Evolutionary conservation across 2,797 vertebrate species (phyloP), one percentile per base, ranked within the genome.

Genomic region (Alcedo atthis): DNA sequence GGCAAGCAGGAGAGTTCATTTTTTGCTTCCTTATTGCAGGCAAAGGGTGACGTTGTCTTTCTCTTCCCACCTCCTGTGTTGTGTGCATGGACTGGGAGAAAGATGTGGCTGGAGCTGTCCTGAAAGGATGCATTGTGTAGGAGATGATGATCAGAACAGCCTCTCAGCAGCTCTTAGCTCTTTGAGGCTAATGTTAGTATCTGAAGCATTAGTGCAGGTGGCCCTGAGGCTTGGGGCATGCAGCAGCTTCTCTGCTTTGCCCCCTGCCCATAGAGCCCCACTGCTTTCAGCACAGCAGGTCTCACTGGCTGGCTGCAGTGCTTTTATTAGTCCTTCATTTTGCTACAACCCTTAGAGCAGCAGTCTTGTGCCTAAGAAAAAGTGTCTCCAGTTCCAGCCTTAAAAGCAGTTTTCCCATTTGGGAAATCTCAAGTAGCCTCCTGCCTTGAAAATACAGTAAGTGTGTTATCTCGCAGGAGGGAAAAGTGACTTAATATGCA

Each of bases 381-480:
- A 58, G 9, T 9, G 17, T 48, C 63, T 73, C 43, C 8, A 81
- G 26, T 59, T 79, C n/a, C 57, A 63, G 35, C 53, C 46, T 74
- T 89, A 69, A 73, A 81, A 62, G 2, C 7, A 2, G 12, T 17
- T 55, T 59, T 75, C 66, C 54, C 20, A 3, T 57, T 54, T 84
- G 55, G 68, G 57, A 91, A 79, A 67, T 49, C 78, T 90, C 45
- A n/a, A 35, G 64, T 58, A 89, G 67, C 48, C 45, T 76, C 76
- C 46, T 93, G 53, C 59, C 73, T 83, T 89, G 87, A 81, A 78
- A 58, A 30, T 13, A 33, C 25, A 18, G 18, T 37, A n/a, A 66
- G 13, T 57, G n/a, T 40, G 37, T 83, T 84, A 12, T 40, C 70
- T 87, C 67, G 33, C 48, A n/a, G 77, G 59, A 62, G 37, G 33